These are phyloP conservation scores for Hypotaenidia okinawae DNA, from an alignment of 2,797 vertebrate species.

Conservation along the genomic window DNA sequence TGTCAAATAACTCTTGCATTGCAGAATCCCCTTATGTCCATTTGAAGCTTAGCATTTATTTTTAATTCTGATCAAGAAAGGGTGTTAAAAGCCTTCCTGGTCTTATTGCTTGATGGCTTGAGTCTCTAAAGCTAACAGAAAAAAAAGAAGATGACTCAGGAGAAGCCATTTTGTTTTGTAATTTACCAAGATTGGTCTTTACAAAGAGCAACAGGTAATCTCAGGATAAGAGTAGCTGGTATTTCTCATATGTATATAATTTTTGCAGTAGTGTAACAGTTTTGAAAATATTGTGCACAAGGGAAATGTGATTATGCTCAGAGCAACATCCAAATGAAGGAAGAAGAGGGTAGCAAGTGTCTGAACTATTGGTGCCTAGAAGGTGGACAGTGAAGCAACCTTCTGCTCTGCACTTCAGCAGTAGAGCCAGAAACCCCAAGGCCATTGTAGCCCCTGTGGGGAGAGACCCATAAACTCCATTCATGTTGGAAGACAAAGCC, in stretches of 20 bases:
- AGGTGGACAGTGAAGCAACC: background rate
- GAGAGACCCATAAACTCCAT: background rate
- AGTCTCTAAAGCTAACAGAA: background rate
- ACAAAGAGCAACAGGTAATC: background rate
- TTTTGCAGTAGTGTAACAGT: background rate
- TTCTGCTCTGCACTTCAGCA: background rate
- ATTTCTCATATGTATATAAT: background rate
- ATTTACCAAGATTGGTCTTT: background rate
- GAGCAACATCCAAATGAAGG: background rate
- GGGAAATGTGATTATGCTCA: background rate
- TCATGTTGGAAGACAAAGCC: background rate
- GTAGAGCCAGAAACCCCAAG: background rate
- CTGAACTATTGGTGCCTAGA: background rate
- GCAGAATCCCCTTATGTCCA: background rate
- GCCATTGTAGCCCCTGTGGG: rapidly evolving
- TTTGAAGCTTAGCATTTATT: background rate
- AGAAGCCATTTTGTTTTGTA: background rate
- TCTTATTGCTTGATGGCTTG: background rate
- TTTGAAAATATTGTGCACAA: background rate
- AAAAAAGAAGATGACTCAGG: background rate
- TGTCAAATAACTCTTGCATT: background rate
- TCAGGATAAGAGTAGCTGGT: background rate
- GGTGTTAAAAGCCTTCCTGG: background rate
- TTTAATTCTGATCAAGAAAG: background rate
- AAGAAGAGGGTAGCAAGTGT: background rate